Evolutionary conservation across 1,140 invertebrate genomes (phyloP).

Genomic region (Lasioglossum albipes): DNA sequence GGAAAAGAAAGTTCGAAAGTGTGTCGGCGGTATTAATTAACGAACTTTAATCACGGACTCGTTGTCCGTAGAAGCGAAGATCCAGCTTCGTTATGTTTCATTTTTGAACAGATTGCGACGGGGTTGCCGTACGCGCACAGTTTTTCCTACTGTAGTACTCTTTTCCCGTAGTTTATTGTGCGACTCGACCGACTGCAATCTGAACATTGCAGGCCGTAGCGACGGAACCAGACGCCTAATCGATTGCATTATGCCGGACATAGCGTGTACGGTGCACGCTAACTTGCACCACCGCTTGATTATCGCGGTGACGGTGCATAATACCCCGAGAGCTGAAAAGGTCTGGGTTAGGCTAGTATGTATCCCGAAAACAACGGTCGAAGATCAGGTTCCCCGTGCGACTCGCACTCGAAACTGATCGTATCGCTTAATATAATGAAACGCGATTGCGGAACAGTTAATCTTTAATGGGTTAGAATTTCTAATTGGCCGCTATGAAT

Average conservation of each 20-base stretch:
- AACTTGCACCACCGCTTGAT: constrained; percentile 44
- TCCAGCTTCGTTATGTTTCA: no score
- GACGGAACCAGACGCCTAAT: constrained; percentile 1
- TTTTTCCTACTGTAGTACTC: no score
- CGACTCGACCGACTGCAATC: constrained; percentile 21
- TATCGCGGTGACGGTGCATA: constrained; percentile 43
- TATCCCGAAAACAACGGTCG: background rate
- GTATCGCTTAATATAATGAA: no score
- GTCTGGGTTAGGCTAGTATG: background rate
- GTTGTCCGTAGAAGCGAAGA: no score
- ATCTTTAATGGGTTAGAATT: no score
- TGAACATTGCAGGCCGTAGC: constrained; percentile 26
- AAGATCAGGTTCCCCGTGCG: background rate
- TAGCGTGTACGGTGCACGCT: constrained; percentile 12
- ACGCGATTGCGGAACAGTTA: no score
- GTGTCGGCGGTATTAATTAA: background rate
- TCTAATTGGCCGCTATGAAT: no score
- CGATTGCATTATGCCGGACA: constrained; percentile 46
- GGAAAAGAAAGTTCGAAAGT: background rate
- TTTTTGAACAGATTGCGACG: background rate
- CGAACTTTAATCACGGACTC: background rate
- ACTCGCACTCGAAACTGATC: background rate
- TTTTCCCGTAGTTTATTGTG: background rate
- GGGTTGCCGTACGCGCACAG: no score
- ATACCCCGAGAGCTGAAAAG: constrained; percentile 18